Base-by-base conservation (phyloP, 2,113 vertebrate species). In the Porphyrio hochstetteri region DNA sequence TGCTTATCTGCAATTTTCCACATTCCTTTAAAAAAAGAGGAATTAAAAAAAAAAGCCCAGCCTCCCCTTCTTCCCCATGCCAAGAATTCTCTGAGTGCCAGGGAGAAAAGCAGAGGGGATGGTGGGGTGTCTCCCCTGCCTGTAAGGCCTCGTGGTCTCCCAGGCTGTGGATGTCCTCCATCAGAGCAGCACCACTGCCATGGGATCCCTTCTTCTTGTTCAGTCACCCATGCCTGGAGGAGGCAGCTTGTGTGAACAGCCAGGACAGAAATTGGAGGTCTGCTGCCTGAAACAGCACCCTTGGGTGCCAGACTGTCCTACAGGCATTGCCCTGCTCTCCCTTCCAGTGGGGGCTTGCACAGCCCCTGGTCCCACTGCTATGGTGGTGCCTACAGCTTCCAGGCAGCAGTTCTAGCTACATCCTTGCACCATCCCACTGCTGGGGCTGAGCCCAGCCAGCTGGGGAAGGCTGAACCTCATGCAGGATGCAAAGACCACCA, bases 1-100 rank as follows among this genome's bases (percentile, higher is more conserved):
- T 97, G 80, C 86, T 95, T 96, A 91, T 95, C 72, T 91, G 86
- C 83, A 75, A 84, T 68, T 78, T 78, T 91, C 74, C 48, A 96
- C 92, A 95, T 97, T 96, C 96, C 92, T 91, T 38, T 28, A 20
- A 53, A 63, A 19, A 20, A 56, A 19, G 44, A 15, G 44, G 44
- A 48, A 48, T 48, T 40, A 40, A 56, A 64, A 59, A 27, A 25
- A 64, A 71, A 48, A 27, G 5, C 42, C 64, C 80, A 88, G 60
- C 68, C 86, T 81, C 72, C 69, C 53, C 61, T 75, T 53, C 42
- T 27, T 31, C 38, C 55, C 74, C 67, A 92, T 36, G 74, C 86
- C 68, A 88, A 81, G 57, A 89, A 95, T 92, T 89, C 76, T 84
- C 38, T 7, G 60, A 91, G 33, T 86, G 83, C 83, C 56, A 89